Conservation (phyloP, 2,888 invertebrate species). For the Eulithis testata region DNA sequence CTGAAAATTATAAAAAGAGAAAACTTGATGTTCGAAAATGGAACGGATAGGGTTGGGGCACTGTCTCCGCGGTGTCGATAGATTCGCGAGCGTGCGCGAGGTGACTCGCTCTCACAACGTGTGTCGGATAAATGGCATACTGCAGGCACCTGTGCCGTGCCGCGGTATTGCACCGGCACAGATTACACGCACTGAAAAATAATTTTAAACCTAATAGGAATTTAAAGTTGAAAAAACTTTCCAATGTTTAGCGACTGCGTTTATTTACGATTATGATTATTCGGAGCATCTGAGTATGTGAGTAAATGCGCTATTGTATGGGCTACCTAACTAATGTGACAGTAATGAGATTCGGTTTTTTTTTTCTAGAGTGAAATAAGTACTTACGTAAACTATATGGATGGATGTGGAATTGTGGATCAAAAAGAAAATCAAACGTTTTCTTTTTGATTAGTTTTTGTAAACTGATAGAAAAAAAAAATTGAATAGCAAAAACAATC, state of each 20-base stretch:
- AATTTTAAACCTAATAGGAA: slow-evolving; percentile 29
- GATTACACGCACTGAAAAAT: slow-evolving; percentile 35
- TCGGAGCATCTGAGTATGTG: not conserved
- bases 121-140: slow-evolving; percentile 74
- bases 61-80: slow-evolving; percentile 32
- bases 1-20: slow-evolving; percentile 33
- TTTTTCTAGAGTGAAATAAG: too few relatives aligned
- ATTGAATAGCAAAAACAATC: slow-evolving; percentile 44
- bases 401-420: too few relatives aligned
- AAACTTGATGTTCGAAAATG: slow-evolving; percentile 36
- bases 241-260: slow-evolving; percentile 1
- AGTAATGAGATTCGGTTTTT: too few relatives aligned
- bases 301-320: too few relatives aligned
- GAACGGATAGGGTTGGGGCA: slow-evolving; percentile 36
- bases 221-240: slow-evolving; percentile 27
- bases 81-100: slow-evolving; percentile 57
- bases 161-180: slow-evolving; percentile 60
- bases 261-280: not conserved
- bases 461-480: not conserved
- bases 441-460: too few relatives aligned
- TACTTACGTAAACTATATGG: too few relatives aligned
- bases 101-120: slow-evolving; percentile 71
- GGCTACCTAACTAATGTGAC: too few relatives aligned
- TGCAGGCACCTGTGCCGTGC: slow-evolving; percentile 63
- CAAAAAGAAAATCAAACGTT: not conserved